A percentile compares a stretch with the other conserved stretches of the same genome.
Evolutionary conservation across 2,113 vertebrate species (phyloP).

Genomic region (Helogale parvula): DNA sequence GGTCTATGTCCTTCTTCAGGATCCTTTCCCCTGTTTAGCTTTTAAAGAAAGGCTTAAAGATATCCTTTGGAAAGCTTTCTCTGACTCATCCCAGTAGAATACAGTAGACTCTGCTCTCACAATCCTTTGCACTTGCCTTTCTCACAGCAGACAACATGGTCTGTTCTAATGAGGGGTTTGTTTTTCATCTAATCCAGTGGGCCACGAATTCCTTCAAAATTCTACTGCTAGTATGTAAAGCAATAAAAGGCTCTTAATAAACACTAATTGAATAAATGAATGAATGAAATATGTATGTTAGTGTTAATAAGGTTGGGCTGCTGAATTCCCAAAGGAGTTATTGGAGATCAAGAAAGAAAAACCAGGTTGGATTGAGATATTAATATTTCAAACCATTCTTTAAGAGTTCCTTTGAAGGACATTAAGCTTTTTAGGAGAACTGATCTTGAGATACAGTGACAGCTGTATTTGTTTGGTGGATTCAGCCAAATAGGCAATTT

Average conservation of each 20-base stretch:
- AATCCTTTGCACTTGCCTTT: neutral
- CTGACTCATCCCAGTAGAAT: neutral
- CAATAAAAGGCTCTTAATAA: neutral
- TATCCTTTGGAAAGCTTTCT: neutral
- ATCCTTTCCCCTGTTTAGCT: neutral
- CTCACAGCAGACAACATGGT: neutral
- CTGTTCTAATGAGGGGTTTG: neutral
- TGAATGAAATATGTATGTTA: neutral
- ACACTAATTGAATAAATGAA: neutral
- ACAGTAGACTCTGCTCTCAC: neutral
- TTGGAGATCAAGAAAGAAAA: neutral
- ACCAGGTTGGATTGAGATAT: neutral
- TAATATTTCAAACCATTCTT: neutral
- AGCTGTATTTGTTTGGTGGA: neutral
- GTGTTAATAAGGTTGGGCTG: neutral
- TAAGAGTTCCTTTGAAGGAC: neutral
- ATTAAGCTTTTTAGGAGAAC: neutral
- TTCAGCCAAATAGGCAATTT: neutral
- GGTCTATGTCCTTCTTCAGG: neutral
- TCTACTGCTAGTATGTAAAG: neutral
- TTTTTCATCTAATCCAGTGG: neutral
- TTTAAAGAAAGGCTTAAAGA: neutral
- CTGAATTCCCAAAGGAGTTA: neutral
- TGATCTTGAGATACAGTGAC: neutral
- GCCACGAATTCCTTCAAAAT: neutral